Evolutionary conservation across 2,888 invertebrate species (phyloP).

Genomic region (Oscheius onirici): DNA sequence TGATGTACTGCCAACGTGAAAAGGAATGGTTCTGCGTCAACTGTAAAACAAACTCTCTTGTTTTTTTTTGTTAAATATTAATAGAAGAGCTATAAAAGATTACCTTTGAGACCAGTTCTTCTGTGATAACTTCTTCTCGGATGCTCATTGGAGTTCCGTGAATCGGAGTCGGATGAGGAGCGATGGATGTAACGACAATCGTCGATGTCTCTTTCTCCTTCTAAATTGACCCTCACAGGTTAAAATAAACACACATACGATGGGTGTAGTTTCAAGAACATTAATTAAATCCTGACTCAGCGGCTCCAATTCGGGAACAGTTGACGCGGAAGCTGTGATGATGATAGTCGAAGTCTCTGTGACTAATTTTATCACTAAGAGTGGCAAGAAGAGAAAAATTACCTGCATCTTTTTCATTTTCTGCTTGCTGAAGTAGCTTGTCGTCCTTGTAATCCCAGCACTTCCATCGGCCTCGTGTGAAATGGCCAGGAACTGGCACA

Average conservation of each 20-base stretch:
- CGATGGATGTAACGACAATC: constrained; percentile 41
- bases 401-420: constrained; percentile 21
- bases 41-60: neutral
- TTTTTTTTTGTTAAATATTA: too few species aligned
- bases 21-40: constrained; percentile 14
- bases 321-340: constrained; percentile 10
- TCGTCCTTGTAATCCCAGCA: constrained; percentile 42
- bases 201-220: constrained; percentile 21
- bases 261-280: constrained; percentile 6
- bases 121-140: neutral
- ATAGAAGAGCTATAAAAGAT: too few species aligned
- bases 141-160: constrained; percentile 40
- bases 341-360: constrained; percentile 12
- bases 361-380: neutral
- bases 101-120: constrained; percentile 2
- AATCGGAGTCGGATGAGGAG: constrained; percentile 35
- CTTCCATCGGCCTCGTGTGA: constrained; percentile 68
- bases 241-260: neutral
- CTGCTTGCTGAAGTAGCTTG: constrained; percentile 6
- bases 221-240: neutral
- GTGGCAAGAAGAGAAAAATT: too few species aligned
- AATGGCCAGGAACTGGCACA: constrained; percentile 66
- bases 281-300: neutral
- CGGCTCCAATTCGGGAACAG: neutral
- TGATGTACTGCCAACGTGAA: constrained; percentile 16